Evolutionary conservation across 2,797 vertebrate genomes (phyloP).

Genomic region (Phylloscopus collybita): DNA sequence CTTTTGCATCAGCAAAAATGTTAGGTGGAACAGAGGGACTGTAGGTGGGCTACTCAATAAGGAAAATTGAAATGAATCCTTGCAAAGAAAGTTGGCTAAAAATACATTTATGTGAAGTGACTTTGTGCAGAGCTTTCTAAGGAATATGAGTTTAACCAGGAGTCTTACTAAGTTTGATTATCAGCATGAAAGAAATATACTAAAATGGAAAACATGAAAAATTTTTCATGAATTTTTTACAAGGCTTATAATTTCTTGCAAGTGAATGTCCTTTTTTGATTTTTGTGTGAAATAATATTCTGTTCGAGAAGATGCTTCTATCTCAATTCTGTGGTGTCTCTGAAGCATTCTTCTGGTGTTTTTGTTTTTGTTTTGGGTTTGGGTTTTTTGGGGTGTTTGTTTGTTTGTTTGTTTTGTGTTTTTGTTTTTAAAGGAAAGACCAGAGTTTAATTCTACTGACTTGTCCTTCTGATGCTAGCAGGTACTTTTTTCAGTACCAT

Average conservation of each 20-base stretch:
- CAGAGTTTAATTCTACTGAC: neutral
- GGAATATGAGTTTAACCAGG: neutral
- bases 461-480: neutral
- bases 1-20: neutral
- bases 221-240: neutral
- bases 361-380: neutral
- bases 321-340: neutral
- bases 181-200: neutral
- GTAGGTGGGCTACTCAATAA: neutral
- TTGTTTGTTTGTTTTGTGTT: too few relatives aligned
- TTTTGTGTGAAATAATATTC: neutral
- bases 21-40: neutral
- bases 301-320: neutral
- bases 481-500: neutral
- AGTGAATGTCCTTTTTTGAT: neutral
- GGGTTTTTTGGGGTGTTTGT: neutral
- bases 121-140: neutral
- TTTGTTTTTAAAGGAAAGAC: neutral
- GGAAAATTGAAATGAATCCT: neutral
- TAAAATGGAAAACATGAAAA: neutral
- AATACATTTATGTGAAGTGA: neutral
- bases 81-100: neutral
- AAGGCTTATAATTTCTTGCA: neutral
- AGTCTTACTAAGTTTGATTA: neutral
- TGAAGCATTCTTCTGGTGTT: neutral